These are phyloP conservation scores for Zapornia atra DNA, from an alignment of 2,113 vertebrate genomes.

Conservation along the genomic window DNA sequence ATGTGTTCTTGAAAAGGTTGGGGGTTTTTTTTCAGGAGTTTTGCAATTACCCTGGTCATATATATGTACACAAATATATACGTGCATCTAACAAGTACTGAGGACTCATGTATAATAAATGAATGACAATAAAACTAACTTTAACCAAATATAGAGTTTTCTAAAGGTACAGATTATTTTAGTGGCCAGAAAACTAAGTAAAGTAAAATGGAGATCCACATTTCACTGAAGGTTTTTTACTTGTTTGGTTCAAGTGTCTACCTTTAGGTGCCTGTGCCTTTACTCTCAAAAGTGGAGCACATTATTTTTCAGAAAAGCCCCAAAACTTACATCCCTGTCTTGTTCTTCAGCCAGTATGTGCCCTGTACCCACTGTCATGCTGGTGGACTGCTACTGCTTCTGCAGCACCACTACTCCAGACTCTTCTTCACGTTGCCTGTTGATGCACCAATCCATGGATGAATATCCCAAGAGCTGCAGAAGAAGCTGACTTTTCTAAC, in stretches of 20 bases:
- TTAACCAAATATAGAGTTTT: neutral
- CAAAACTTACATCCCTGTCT: neutral
- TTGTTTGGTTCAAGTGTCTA: neutral
- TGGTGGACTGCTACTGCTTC: neutral
- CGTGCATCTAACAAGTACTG: neutral
- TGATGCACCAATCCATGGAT: no score
- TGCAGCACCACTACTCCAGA: neutral
- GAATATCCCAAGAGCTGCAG: neutral
- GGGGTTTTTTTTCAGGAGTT: neutral
- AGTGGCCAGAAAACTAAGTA: neutral
- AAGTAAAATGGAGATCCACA: neutral
- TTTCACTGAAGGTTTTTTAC: neutral
- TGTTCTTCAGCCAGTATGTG: neutral
- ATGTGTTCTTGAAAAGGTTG: neutral
- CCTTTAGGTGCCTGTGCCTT: neutral
- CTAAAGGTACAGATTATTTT: neutral
- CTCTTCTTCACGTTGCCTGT: neutral
- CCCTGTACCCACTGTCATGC: rapidly evolving
- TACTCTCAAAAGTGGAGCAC: neutral
- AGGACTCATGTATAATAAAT: neutral
- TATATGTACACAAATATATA: neutral
- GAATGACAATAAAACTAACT: neutral
- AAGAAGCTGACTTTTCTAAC: neutral
- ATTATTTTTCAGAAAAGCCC: rapidly evolving
- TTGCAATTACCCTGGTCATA: neutral